These are phyloP conservation scores for Nannoperca obscura DNA, from an alignment of 2,797 vertebrate genomes.

Conservation along the genomic window DNA sequence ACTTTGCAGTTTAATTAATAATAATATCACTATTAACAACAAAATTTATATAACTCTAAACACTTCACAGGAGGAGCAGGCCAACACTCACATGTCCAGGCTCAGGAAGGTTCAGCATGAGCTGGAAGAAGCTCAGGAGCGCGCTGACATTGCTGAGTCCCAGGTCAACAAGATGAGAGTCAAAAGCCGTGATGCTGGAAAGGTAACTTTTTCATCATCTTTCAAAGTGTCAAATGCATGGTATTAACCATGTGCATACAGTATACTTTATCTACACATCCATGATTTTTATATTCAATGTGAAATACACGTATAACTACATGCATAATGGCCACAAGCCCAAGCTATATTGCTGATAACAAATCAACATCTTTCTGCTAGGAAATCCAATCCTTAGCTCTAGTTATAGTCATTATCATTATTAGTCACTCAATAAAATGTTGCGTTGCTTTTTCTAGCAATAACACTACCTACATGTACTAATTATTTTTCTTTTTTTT, in stretches of 20 bases:
- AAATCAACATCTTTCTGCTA: neutral
- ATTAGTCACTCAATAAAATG: neutral
- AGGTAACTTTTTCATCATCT: constrained; percentile 48
- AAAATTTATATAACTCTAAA: neutral
- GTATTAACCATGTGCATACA: neutral
- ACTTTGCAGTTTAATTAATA: neutral
- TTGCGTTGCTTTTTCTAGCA: neutral
- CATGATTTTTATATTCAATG: constrained; percentile 7
- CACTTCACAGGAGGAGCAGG: constrained; percentile 63
- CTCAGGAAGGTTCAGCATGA: constrained; percentile 74
- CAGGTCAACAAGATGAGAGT: constrained; percentile 75
- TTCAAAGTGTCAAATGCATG: neutral
- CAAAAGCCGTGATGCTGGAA: constrained; percentile 70
- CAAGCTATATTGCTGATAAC: neutral
- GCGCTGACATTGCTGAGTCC: constrained; percentile 86
- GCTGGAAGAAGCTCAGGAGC: constrained; percentile 86
- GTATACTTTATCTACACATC: neutral
- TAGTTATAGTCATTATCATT: too few relatives aligned
- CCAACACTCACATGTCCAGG: constrained; percentile 70
- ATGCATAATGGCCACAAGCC: neutral
- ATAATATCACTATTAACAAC: neutral
- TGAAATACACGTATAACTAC: neutral
- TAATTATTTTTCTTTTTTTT: constrained; percentile 25
- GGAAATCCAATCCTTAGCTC: neutral
- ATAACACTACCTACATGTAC: neutral